Evolutionary conservation across 2,888 invertebrate genomes (phyloP).

Genomic region (Sphaerophoria rueppellii): DNA sequence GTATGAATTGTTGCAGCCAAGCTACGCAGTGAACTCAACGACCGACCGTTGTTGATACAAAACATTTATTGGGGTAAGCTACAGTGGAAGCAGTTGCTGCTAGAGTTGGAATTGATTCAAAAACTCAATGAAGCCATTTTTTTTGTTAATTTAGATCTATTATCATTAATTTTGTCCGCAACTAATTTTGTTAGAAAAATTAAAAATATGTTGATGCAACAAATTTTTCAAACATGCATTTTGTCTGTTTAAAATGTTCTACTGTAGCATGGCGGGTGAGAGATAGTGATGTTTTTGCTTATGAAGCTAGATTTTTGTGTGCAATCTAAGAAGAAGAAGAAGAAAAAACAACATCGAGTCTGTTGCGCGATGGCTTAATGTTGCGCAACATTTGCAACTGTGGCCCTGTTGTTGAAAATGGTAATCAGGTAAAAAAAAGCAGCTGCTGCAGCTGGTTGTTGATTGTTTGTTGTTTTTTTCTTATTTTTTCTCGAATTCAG

Average conservation of each 20-base stretch:
- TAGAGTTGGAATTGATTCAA: background rate
- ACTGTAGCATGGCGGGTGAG: background rate
- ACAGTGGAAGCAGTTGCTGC: background rate
- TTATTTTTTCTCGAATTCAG: conserved; percentile 22
- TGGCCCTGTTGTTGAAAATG: conserved; percentile 52
- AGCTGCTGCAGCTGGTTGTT: conserved; percentile 27
- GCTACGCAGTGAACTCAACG: conserved; percentile 32
- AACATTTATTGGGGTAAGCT: background rate
- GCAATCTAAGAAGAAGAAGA: conserved; percentile 29
- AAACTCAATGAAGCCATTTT: too few species aligned
- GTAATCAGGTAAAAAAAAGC: conserved; percentile 32
- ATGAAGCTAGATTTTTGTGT: conserved; percentile 28
- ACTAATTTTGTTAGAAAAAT: too few species aligned
- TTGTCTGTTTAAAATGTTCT: background rate
- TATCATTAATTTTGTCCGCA: too few species aligned
- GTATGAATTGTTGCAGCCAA: conserved; percentile 12
- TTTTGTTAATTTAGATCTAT: too few species aligned
- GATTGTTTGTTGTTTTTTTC: conserved; percentile 1
- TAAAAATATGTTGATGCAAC: too few species aligned
- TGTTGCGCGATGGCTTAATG: conserved; percentile 63
- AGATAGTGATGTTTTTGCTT: background rate
- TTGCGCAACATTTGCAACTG: conserved; percentile 68
- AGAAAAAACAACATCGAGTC: conserved; percentile 16
- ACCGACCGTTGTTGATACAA: background rate
- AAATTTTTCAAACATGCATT: background rate